Conservation (phyloP, 2,888 invertebrate genomes). For the Helobdella robusta region DNA sequence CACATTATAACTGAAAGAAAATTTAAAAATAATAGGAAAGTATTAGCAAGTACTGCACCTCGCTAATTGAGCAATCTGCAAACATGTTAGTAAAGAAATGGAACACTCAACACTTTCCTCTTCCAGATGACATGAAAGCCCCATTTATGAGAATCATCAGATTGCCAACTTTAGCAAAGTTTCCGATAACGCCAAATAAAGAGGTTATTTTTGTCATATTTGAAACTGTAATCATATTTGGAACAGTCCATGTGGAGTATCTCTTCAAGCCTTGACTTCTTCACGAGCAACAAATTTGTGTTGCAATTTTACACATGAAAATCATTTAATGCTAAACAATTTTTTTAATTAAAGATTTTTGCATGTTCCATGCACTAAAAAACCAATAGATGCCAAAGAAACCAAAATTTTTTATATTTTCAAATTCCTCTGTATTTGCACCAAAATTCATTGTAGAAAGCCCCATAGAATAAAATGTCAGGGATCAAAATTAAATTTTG, state of each 20-base stretch:
- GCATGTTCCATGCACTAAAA: too few relatives aligned
- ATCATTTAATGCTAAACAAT: too few relatives aligned
- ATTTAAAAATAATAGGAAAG: conserved; percentile 27
- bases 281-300: too few relatives aligned
- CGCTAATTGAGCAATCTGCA: conserved; percentile 34
- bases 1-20: conserved; percentile 15
- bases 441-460: too few relatives aligned
- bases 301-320: too few relatives aligned
- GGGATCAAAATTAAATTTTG: not conserved
- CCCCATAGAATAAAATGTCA: too few relatives aligned
- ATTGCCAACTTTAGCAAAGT: conserved; percentile 33
- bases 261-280: too few relatives aligned
- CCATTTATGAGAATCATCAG: conserved; percentile 37
- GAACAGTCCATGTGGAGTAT: too few relatives aligned
- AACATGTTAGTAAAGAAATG: conserved; percentile 33
- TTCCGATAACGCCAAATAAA: conserved; percentile 7
- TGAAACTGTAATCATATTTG: not conserved
- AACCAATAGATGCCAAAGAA: too few relatives aligned
- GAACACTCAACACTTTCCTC: conserved; percentile 32
- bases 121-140: conserved; percentile 37
- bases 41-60: conserved; percentile 29
- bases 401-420: too few relatives aligned
- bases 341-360: too few relatives aligned
- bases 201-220: not conserved
- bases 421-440: too few relatives aligned